Conservation (phyloP, 2,888 invertebrate species). For the Drymonia ruficornis region DNA sequence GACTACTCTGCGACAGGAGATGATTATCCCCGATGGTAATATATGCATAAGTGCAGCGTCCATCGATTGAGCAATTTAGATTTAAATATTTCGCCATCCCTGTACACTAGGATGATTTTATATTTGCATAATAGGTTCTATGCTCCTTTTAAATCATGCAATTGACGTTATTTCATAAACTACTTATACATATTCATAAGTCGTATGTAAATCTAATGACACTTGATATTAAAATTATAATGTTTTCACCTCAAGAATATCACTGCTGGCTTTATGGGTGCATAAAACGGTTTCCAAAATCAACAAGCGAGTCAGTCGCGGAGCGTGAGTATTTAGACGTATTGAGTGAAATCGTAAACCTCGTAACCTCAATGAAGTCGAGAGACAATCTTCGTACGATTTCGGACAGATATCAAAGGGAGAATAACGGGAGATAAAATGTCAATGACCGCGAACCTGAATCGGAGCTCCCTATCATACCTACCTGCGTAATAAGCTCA, state of each 20-base stretch:
- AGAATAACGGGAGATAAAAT: conserved; percentile 42
- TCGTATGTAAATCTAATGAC: conserved; percentile 53
- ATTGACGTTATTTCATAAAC: conserved; percentile 8
- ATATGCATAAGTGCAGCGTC: conserved; percentile 18
- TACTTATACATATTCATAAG: conserved; percentile 50
- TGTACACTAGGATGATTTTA: conserved; percentile 18
- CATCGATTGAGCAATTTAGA: conserved; percentile 30
- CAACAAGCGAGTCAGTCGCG: conserved; percentile 55
- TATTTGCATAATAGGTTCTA: conserved; percentile 7
- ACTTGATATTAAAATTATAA: conserved; percentile 42
- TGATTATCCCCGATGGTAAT: conserved; percentile 23
- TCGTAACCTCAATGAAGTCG: conserved; percentile 66
- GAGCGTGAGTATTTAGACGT: conserved; percentile 55
- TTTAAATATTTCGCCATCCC: conserved; percentile 18
- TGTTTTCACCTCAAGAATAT: conserved; percentile 34
- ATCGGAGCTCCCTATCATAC: conserved; percentile 14
- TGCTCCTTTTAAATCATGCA: conserved; percentile 12
- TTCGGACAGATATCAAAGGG: conserved; percentile 40
- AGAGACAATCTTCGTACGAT: conserved; percentile 42
- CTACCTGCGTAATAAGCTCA: conserved; percentile 33
- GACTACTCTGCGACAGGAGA: conserved; percentile 29
- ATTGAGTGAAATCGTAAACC: conserved; percentile 74
- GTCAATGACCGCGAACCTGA: conserved; percentile 4
- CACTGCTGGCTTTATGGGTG: conserved; percentile 46
- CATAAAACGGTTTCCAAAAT: conserved; percentile 62